Evolutionary conservation across 1,140 invertebrate genomes (phyloP).

Genomic region (Trialeurodes vaporariorum): DNA sequence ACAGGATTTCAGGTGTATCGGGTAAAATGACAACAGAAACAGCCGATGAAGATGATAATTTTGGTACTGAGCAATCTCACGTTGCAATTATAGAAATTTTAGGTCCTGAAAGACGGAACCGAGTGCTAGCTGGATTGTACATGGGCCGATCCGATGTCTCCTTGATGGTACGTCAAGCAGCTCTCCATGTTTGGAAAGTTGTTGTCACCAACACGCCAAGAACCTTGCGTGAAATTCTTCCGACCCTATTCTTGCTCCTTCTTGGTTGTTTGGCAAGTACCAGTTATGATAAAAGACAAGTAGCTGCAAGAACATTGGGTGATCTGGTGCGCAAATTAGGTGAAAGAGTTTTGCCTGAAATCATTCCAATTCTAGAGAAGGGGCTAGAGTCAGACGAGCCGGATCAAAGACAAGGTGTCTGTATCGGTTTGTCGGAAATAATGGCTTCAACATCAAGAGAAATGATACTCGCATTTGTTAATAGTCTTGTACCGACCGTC

Average conservation of each 20-base stretch:
- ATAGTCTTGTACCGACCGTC: constrained; percentile 95
- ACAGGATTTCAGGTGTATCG: constrained; percentile 91
- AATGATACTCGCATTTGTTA: constrained; percentile 86
- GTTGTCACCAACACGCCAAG: constrained; percentile 94
- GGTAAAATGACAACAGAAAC: constrained; percentile 99
- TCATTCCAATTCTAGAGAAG: constrained; percentile 92
- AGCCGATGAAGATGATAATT: constrained; percentile 96
- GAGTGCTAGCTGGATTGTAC: constrained; percentile 90
- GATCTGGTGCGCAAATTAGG: constrained; percentile 96
- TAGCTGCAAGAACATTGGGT: constrained; percentile 90
- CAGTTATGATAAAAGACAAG: constrained; percentile 83
- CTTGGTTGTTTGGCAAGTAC: constrained; percentile 88
- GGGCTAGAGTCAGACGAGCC: constrained; percentile 80
- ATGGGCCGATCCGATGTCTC: constrained; percentile 96
- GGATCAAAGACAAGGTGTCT: constrained; percentile 94
- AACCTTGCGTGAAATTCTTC: constrained; percentile 91
- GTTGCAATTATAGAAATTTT: constrained; percentile 72
- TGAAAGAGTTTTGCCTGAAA: constrained; percentile 92
- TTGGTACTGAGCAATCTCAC: constrained; percentile 94
- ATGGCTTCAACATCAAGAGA: constrained; percentile 92
- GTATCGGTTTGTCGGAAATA: constrained; percentile 96
- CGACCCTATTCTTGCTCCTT: constrained; percentile 82
- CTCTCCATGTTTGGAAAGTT: constrained; percentile 94
- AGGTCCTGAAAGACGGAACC: constrained; percentile 77
- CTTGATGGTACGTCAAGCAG: constrained; percentile 91